Percentiles rank a stretch among this genome's conserved stretches.
Conservation (phyloP, 1,140 invertebrate genomes). For the Contarinia nasturtii region DNA sequence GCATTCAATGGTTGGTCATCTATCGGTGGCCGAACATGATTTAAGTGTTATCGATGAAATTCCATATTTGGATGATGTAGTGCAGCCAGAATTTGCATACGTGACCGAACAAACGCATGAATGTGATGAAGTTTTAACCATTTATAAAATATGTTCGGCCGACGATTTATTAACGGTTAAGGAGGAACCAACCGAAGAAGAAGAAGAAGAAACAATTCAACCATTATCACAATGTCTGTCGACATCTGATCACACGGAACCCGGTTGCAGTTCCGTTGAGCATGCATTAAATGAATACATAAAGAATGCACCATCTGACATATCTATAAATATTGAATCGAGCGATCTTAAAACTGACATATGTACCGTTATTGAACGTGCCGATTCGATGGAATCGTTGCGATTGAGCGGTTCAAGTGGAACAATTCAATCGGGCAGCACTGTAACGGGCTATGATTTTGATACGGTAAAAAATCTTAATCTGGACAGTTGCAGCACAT, state of each 20-base stretch:
- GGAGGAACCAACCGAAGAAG: no score
- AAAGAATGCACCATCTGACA: slow-evolving; percentile 1
- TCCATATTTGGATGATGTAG: background rate
- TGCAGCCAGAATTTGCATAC: background rate
- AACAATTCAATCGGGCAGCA: slow-evolving; percentile 3
- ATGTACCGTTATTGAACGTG: background rate
- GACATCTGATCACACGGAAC: background rate
- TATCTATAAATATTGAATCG: background rate
- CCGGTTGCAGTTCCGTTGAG: background rate
- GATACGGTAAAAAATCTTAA: slow-evolving; percentile 5
- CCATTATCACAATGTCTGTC: background rate
- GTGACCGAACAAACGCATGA: background rate
- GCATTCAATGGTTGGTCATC: background rate
- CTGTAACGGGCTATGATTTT: slow-evolving; percentile 4
- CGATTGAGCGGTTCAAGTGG: slow-evolving; percentile 5
- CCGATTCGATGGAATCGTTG: slow-evolving; percentile 3
- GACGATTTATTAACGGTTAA: background rate
- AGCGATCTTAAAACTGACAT: background rate
- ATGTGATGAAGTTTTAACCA: slow-evolving; percentile 2
- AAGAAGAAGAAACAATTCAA: no score
- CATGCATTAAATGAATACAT: slow-evolving; percentile 1
- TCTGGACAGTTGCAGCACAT: slow-evolving; percentile 4
- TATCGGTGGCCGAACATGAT: background rate
- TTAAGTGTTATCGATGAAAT: background rate
- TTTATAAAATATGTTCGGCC: slow-evolving; percentile 3